Evolutionary conservation across 2,797 vertebrate genomes (phyloP), one percentile per base, ranked within the genome.

Genomic region (Xiphophorus birchmanni): DNA sequence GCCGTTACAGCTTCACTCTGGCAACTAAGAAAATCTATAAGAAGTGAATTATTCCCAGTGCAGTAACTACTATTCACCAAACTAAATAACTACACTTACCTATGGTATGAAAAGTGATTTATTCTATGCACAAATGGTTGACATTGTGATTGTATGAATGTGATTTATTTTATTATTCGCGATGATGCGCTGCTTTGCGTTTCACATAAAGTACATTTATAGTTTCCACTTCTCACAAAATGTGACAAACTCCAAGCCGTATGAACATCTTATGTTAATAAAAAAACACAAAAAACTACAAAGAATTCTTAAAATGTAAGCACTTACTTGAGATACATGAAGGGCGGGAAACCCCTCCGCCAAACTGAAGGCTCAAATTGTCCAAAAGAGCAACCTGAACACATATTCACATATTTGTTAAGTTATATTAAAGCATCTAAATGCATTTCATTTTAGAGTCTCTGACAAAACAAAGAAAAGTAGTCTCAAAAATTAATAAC

Each of bases 351-450:
- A 45, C 83, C 78, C 77, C 79, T 81, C 85, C 79, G 72, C 85
- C 82, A 79, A 77, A 76, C 44, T 77, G 50, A 73, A 82, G 77
- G 75, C 82, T 94, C 83, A 94, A 75, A 15, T 63, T 58, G 67
- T 93, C 87, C 83, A 89, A 40, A 87, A 89, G 80, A 67, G 56
- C 77, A 87, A 58, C 76, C 94, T 95, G 83, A 73, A 79, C 23
- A 80, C 1, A 78, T 23, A 80, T 11, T 77, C 4, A 84, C 37
- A 79, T 45, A 40, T 21, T 10, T 37, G 26, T 21, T 4, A 8
- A 3, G 17, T 37, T 40, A 40, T 67, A 10, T 67, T 37, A 42
- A 35, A 67, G 37, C 9, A 21, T 37, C 18, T 65, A 71, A 44
- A n/a, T 13, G n/a, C 65, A 13, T 26, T 69, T 69, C 6, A n/a